Evolutionary conservation across 1,140 invertebrate genomes (phyloP), one percentile per base, ranked within the genome.

Genomic region (Drosophila ambigua): DNA sequence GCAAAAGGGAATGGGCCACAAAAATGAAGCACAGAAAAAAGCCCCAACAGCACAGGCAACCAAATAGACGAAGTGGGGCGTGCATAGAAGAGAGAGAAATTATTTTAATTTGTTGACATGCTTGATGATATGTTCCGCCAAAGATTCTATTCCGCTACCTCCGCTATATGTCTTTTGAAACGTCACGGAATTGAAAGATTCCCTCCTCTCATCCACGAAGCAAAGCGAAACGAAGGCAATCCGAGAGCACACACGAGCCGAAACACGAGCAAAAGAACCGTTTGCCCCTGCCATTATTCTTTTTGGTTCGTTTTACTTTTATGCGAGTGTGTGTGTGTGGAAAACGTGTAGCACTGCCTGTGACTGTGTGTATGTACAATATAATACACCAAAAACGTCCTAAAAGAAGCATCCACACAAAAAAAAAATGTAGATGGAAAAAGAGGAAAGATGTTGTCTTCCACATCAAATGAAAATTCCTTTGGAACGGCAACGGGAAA

Each of bases 311-410:
- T n/a, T 16, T 69, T 54, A 23, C 64, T 46, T 78, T 51, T 49
- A 58, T 59, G 23, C 55, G 48, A 61, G 53, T 44, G 63, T 78
- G 69, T 77, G 41, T 74, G 79, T 67, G 65, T 73, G 69, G 48
- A 87, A 83, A 83, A 81, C 73, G 71, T 69, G 80, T 73, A 53
- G 31, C 51, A 53, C 51, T 41, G 31, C 11, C 51, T 76, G 82
- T 81, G 69, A 82, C 66, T 77, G 58, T 88, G 76, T 78, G 83
- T 87, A 87, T 84, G 80, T 84, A 84, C 82, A 88, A 87, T 72
- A 84, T 82, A 88, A 87, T 69, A 88, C 79, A 83, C 78, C 63
- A 79, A 84, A 79, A 84, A 77, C 31, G 44, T 64, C 50, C 26
- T 28, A 28, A 28, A 28, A 28, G 26, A 39, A 52, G 20, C 31